Percentiles rank a stretch among this genome's conserved stretches.
phyloP scores from a whole-genome alignment of 2,113 vertebrate species.

The Actenoides hombroni region DNA sequence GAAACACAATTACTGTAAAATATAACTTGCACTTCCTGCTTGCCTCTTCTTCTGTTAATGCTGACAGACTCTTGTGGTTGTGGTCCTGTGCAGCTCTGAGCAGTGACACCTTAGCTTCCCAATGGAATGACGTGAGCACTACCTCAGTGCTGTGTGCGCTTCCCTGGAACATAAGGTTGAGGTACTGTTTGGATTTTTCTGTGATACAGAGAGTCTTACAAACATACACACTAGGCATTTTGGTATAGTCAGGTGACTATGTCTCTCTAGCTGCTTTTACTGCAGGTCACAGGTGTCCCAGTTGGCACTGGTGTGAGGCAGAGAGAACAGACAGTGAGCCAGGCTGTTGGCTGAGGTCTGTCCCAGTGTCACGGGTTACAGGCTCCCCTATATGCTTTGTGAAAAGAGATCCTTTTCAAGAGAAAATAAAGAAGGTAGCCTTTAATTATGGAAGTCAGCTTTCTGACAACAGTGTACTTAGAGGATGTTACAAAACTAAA shows the following conservation, averaged over 20 bases:
- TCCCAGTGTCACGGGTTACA: background rate
- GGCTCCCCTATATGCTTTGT: background rate
- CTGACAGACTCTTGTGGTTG: background rate
- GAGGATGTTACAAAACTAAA: background rate
- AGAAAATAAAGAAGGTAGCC: background rate
- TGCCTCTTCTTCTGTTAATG: background rate
- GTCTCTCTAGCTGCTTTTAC: background rate
- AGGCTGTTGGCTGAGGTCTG: background rate
- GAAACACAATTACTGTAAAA: background rate
- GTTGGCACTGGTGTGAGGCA: background rate
- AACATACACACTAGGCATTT: background rate
- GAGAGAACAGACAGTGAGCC: background rate
- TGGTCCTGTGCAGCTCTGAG: background rate
- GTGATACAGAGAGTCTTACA: background rate
- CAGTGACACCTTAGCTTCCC: background rate
- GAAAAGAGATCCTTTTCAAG: background rate
- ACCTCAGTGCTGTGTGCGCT: background rate
- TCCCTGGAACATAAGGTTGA: background rate
- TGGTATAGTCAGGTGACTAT: background rate
- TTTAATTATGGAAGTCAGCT: background rate
- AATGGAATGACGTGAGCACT: background rate
- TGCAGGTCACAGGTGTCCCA: background rate
- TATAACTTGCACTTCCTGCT: background rate
- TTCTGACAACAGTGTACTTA: background rate
- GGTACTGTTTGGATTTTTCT: background rate